phyloP scores from a whole-genome alignment of 2,797 vertebrate genomes.

The Diceros bicornis region DNA sequence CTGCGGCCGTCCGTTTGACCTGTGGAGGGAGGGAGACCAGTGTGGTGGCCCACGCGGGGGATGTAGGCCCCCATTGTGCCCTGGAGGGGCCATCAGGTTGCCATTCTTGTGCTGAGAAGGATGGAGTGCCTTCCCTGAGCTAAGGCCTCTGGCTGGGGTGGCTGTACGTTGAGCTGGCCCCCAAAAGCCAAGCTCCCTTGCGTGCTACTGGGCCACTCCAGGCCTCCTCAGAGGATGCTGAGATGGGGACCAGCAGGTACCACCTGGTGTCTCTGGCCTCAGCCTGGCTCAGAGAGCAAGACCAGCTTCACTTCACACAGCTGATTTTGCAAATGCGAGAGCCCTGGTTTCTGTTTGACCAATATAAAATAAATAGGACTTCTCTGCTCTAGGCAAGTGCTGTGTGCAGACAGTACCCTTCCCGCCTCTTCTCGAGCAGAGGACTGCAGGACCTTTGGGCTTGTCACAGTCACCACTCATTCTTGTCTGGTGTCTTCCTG shows the following conservation, averaged over 20 bases:
- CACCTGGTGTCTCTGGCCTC: neutral
- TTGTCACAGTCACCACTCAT: accelerated
- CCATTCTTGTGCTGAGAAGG: neutral
- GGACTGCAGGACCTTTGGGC: accelerated
- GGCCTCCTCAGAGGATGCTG: neutral
- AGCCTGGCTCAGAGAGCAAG: neutral
- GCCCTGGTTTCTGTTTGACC: neutral
- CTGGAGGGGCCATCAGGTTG: neutral
- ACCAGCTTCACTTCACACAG: neutral
- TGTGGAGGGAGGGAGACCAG: neutral
- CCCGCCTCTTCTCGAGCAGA: no score
- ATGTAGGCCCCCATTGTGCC: neutral
- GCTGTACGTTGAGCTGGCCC: no score
- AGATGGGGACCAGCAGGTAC: neutral
- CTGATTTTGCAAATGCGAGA: neutral
- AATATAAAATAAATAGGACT: accelerated
- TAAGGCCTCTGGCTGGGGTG: neutral
- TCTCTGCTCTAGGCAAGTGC: accelerated
- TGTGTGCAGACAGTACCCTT: neutral
- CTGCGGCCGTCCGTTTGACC: neutral
- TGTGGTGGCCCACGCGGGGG: neutral
- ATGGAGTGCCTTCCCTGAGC: neutral
- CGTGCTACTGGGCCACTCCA: neutral
- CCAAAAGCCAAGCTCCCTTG: neutral
- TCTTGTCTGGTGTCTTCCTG: neutral